phyloP scores from a whole-genome alignment of 2,888 invertebrate species.

The Phrixothrix hirtus region DNA sequence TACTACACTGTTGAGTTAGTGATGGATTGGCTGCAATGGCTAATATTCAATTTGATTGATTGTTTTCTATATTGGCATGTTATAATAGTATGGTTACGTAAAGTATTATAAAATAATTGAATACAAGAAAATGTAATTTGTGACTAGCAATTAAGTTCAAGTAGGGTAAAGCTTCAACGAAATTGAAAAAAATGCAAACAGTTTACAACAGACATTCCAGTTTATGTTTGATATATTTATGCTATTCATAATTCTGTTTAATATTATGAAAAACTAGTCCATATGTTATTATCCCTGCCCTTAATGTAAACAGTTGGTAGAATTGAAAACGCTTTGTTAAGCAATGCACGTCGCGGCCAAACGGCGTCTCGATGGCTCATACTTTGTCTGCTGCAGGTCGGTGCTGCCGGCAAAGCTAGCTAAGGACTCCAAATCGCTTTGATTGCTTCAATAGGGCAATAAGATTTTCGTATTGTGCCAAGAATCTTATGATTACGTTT shows the following conservation, averaged over 20 bases:
- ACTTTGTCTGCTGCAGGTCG: conserved; percentile 74
- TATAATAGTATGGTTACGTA: no score
- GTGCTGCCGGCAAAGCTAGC: conserved; percentile 24
- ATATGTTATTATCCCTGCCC: conserved; percentile 19
- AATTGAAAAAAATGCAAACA: no score
- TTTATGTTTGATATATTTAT: no score
- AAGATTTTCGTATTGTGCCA: conserved; percentile 42
- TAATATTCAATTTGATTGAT: background rate
- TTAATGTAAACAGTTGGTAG: conserved; percentile 22
- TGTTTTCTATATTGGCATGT: background rate
- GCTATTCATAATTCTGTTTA: no score
- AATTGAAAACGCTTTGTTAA: conserved; percentile 36
- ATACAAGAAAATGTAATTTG: no score
- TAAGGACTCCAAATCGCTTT: conserved; percentile 25
- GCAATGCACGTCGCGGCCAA: conserved; percentile 57
- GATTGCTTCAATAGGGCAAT: conserved; percentile 37
- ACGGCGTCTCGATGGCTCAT: conserved; percentile 59
- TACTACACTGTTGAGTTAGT: background rate
- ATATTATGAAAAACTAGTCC: conserved; percentile 11
- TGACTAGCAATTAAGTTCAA: no score
- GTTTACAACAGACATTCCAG: no score
- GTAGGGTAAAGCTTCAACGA: no score
- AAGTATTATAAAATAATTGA: no score
- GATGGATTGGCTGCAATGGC: background rate
- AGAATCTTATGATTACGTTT: conserved; percentile 45